Conservation (phyloP, 2,888 invertebrate species). For the Acleris cristana region DNA sequence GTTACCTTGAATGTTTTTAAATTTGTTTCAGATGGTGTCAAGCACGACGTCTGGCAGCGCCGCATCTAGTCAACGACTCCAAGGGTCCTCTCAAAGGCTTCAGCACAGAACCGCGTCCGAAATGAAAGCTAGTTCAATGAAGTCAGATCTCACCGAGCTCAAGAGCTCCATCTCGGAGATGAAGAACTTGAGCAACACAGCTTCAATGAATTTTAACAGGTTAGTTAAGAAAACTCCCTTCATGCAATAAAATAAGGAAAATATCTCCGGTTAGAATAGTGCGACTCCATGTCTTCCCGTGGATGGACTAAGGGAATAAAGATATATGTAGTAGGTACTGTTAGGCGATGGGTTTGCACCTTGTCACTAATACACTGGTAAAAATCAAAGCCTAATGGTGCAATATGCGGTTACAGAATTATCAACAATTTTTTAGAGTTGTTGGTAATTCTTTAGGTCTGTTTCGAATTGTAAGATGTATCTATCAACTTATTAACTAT, state of each 20-base stretch:
- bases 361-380: too few relatives aligned
- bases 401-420: too few relatives aligned
- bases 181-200: slow-evolving; percentile 86
- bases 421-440: too few relatives aligned
- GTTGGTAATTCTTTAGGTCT: too few relatives aligned
- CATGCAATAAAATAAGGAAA: too few relatives aligned
- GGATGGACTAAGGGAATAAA: too few relatives aligned
- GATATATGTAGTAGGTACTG: too few relatives aligned
- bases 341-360: too few relatives aligned
- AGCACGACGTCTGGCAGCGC: slow-evolving; percentile 85
- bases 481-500: too few relatives aligned
- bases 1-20: slow-evolving; percentile 32
- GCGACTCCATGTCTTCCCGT: too few relatives aligned
- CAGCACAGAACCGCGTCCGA: slow-evolving; percentile 86
- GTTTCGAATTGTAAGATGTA: neutral
- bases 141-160: slow-evolving; percentile 90
- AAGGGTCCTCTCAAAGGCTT: slow-evolving; percentile 82
- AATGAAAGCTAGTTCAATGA: slow-evolving; percentile 92
- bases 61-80: slow-evolving; percentile 84
- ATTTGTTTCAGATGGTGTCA: slow-evolving; percentile 74
- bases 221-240: slow-evolving; percentile 45
- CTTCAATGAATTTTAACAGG: slow-evolving; percentile 77
- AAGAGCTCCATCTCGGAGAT: slow-evolving; percentile 94
- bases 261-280: too few relatives aligned
- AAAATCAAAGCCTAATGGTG: too few relatives aligned